Evolutionary conservation across 2,888 invertebrate genomes (phyloP).

Genomic region (Lycocerus yunnanus): DNA sequence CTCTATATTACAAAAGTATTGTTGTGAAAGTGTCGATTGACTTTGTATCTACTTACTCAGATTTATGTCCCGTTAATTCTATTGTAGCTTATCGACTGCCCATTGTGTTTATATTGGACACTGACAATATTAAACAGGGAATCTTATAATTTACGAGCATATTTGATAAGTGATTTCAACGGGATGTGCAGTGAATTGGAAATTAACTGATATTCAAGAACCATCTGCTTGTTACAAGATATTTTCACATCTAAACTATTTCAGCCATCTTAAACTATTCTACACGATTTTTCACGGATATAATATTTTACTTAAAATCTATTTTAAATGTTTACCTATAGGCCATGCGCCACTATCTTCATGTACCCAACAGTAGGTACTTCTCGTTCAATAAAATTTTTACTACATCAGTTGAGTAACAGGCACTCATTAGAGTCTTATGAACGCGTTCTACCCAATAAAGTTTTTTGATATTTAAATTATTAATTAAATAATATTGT

Average conservation of each 20-base stretch:
- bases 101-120: conserved; percentile 54
- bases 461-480: too few relatives aligned
- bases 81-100: conserved; percentile 51
- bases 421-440: neutral
- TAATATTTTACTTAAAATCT: conserved; percentile 28
- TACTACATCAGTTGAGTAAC: too few relatives aligned
- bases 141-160: conserved; percentile 47
- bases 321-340: neutral
- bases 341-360: neutral
- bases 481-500: too few relatives aligned
- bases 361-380: neutral
- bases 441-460: neutral
- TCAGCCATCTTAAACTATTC: conserved; percentile 36
- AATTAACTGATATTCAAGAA: conserved; percentile 46
- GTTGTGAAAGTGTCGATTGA: conserved; percentile 48
- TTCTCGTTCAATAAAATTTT: neutral
- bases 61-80: conserved; percentile 56
- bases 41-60: conserved; percentile 49
- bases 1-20: conserved; percentile 36
- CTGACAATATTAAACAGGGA: conserved; percentile 51
- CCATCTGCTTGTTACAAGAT: conserved; percentile 46
- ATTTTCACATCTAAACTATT: conserved; percentile 20
- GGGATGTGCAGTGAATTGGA: conserved; percentile 47
- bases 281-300: conserved; percentile 37
- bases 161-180: conserved; percentile 50